These are phyloP conservation scores for Propithecus deckenii DNA, from an alignment of 2,797 vertebrate species.

Conservation along the genomic window DNA sequence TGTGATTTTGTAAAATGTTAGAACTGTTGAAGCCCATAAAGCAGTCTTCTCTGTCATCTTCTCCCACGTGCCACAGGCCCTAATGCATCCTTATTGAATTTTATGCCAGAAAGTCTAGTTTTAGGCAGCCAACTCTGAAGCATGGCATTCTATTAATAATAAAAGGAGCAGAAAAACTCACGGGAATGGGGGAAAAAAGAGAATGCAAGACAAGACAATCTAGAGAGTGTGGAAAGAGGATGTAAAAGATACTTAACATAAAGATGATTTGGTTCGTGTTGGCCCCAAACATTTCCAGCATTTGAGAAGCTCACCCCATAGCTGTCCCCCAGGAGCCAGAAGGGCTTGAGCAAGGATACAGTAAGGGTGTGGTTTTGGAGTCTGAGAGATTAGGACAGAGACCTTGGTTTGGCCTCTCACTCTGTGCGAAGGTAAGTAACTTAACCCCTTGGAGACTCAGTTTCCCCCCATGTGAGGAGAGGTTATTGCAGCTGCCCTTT, in stretches of 20 bases:
- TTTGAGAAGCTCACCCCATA: not conserved
- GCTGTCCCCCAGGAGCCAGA: not conserved
- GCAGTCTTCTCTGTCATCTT: not conserved
- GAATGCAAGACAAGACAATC: rapidly evolving
- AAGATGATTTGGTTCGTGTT: not conserved
- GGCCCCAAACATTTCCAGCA: not conserved
- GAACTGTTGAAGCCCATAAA: slow-evolving; percentile 28
- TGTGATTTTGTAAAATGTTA: slow-evolving; percentile 40
- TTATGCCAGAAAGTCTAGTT: not conserved
- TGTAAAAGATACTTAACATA: rapidly evolving
- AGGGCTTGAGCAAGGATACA: not conserved
- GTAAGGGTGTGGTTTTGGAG: not conserved
- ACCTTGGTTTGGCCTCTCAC: not conserved
- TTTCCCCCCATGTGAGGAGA: not conserved
- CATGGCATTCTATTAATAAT: not conserved
- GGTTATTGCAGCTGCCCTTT: not conserved
- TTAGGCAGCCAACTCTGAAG: not conserved
- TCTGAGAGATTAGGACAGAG: not conserved
- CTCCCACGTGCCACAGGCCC: not conserved
- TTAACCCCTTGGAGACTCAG: not conserved
- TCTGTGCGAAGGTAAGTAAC: not conserved
- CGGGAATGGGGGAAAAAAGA: not conserved
- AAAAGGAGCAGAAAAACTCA: not conserved
- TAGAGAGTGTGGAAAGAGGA: not conserved
- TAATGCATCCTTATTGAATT: not conserved